Evolutionary conservation across 2,888 invertebrate genomes (phyloP).

Genomic region (Lasioglossum figueresi): DNA sequence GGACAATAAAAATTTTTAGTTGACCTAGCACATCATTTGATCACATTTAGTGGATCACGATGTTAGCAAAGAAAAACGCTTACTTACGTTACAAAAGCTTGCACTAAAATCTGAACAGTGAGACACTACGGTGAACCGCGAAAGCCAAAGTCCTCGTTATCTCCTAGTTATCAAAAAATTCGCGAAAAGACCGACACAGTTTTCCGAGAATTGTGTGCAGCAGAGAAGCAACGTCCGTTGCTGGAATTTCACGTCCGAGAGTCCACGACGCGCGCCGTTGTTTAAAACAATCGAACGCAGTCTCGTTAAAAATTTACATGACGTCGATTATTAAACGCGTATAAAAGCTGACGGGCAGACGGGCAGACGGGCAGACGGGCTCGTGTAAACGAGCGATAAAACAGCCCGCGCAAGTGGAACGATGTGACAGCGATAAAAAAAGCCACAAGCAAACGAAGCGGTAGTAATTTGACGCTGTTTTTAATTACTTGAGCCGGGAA

Average conservation of each 20-base stretch:
- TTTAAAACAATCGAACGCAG: slow-evolving; percentile 7
- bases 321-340: slow-evolving; percentile 2
- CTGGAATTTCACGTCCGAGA: neutral
- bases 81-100: neutral
- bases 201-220: neutral
- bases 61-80: neutral
- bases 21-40: no score
- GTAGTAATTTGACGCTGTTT: slow-evolving; percentile 35
- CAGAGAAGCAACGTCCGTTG: neutral
- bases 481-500: slow-evolving; percentile 34
- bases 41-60: no score
- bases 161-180: neutral
- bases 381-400: slow-evolving; percentile 11
- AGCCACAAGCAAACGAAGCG: slow-evolving; percentile 13
- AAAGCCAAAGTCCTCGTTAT: neutral
- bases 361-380: neutral
- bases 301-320: slow-evolving; percentile 14
- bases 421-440: slow-evolving; percentile 25
- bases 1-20: neutral
- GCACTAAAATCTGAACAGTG: neutral
- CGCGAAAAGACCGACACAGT: neutral
- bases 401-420: slow-evolving; percentile 13
- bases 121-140: neutral
- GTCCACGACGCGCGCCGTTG: neutral
- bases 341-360: slow-evolving; percentile 13